Evolutionary conservation across 2,113 vertebrate species (phyloP).

Genomic region (Tenebrosternarchus preto): DNA sequence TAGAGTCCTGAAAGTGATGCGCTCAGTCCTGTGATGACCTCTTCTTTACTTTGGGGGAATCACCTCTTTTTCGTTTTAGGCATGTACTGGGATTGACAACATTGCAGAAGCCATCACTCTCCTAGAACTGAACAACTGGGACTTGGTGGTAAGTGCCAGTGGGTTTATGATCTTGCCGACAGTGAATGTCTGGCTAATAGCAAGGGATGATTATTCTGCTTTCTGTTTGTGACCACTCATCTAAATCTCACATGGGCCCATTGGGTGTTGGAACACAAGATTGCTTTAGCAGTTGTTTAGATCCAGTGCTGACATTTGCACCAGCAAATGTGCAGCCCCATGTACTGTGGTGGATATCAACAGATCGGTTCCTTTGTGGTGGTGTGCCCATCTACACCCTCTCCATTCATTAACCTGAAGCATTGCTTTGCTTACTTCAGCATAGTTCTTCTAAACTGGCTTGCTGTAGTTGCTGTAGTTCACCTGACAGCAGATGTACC

Average conservation of each 20-base stretch:
- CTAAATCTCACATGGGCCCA: conserved; percentile 18
- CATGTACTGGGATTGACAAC: conserved; percentile 99
- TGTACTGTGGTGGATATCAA: background rate
- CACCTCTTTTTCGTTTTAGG: conserved; percentile 72
- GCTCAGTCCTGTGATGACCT: background rate
- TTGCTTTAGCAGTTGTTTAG: conserved; percentile 20
- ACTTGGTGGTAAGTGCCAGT: conserved; percentile 93
- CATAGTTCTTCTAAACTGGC: background rate
- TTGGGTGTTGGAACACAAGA: conserved; percentile 35
- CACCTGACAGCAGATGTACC: background rate
- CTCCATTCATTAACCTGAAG: too few relatives aligned
- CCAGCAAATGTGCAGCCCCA: background rate
- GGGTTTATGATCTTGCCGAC: background rate
- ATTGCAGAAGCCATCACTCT: conserved; percentile 98
- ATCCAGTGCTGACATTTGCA: conserved; percentile 23
- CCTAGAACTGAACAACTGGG: conserved; percentile 99
- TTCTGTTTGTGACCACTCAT: conserved; percentile 16
- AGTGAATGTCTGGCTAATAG: background rate
- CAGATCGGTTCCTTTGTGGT: background rate
- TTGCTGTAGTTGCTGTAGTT: background rate
- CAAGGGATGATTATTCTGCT: background rate
- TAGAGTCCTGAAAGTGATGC: background rate
- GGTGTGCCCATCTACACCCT: too few relatives aligned
- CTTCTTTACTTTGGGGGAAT: background rate
- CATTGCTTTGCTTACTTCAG: too few relatives aligned